These are phyloP conservation scores for Cyclargus thomasi DNA, from an alignment of 1,140 invertebrate species.

Conservation along the genomic window DNA sequence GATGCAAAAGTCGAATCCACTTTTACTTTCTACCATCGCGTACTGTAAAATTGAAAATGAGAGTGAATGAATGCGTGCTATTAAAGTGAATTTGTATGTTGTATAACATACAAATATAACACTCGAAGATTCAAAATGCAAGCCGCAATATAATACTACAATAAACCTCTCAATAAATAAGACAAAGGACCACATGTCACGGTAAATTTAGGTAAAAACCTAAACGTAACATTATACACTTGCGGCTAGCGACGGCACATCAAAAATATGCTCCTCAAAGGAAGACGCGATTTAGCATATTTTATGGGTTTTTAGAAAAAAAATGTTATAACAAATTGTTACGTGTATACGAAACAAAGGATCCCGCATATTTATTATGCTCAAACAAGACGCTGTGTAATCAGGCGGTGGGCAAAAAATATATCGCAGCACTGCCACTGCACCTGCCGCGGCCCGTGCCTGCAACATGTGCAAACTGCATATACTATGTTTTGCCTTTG, in stretches of 20 bases:
- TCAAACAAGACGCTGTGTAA: conserved; percentile 13
- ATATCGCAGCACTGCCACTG: conserved; percentile 9
- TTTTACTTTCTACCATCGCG: neutral
- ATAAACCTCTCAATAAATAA: neutral
- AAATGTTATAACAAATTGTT: conserved; percentile 11
- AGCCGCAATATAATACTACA: no score
- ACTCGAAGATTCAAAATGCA: no score
- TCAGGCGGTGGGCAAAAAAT: conserved; percentile 10
- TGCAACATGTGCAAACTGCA: neutral
- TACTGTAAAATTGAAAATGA: neutral
- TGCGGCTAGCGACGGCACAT: neutral
- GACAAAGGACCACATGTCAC: neutral
- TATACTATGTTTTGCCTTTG: no score
- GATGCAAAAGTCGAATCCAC: neutral
- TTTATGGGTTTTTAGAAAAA: conserved; percentile 14
- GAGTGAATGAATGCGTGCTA: neutral
- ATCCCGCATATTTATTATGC: conserved; percentile 14
- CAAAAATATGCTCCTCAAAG: conserved; percentile 21
- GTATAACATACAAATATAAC: neutral
- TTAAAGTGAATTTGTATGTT: neutral
- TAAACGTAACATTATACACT: neutral
- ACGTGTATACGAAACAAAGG: conserved; percentile 12
- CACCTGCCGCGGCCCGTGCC: conserved; percentile 12
- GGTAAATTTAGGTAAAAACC: neutral
- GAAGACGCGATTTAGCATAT: conserved; percentile 17